Percentiles rank a stretch among this genome's conserved stretches.
phyloP scores from a whole-genome alignment of 2,888 invertebrate species.

The Crepidodera aurea region DNA sequence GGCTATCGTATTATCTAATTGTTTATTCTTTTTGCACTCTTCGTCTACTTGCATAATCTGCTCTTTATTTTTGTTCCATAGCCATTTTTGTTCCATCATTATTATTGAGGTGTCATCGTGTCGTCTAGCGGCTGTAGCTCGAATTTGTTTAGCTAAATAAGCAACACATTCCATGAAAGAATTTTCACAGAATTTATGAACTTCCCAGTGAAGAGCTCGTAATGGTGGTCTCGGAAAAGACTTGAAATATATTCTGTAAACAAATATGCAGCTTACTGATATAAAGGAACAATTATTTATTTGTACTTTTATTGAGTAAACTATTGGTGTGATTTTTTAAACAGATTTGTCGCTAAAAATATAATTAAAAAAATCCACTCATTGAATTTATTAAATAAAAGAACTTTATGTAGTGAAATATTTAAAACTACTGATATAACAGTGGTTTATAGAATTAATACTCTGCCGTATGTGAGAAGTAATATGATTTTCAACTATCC shows the following conservation, averaged over 20 bases:
- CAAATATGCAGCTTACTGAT: too few species aligned
- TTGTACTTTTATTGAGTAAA: too few species aligned
- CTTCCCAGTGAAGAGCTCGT: slow-evolving; percentile 69
- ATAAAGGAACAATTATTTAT: too few species aligned
- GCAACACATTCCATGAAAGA: slow-evolving; percentile 67
- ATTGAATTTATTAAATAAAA: too few species aligned
- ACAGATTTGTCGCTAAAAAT: too few species aligned
- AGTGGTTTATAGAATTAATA: too few species aligned
- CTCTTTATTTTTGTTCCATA: slow-evolving; percentile 51
- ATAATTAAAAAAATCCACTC: too few species aligned
- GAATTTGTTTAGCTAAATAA: slow-evolving; percentile 62
- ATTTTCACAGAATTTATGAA: slow-evolving; percentile 64
- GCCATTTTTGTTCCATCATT: slow-evolving; percentile 64
- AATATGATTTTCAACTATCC: too few species aligned
- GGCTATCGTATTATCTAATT: slow-evolving; percentile 61
- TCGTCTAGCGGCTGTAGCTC: slow-evolving; percentile 56
- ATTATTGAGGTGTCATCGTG: slow-evolving; percentile 64
- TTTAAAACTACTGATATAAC: too few species aligned
- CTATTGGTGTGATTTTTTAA: too few species aligned
- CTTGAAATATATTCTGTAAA: slow-evolving; percentile 54
- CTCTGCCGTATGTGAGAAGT: too few species aligned
- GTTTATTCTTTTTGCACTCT: slow-evolving; percentile 63
- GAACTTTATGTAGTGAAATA: too few species aligned
- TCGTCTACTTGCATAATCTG: slow-evolving; percentile 61
- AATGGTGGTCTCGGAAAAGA: slow-evolving; percentile 67